A percentile compares a stretch with the other conserved stretches of the same genome.
These are phyloP conservation scores for Gonocerus acuteangulatus DNA, from an alignment of 2,888 invertebrate species.

Conservation along the genomic window DNA sequence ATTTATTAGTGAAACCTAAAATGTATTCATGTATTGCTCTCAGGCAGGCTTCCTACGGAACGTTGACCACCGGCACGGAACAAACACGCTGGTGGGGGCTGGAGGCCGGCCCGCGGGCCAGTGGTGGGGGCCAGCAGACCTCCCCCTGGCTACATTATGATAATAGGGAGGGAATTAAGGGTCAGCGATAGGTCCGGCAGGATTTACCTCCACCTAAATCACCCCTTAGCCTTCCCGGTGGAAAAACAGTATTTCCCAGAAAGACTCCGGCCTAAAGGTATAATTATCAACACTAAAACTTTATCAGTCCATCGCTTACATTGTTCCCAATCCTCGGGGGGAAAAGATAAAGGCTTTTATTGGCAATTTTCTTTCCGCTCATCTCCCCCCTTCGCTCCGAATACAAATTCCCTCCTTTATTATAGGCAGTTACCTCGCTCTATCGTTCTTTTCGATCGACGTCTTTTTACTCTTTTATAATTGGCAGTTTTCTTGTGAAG, in stretches of 20 bases:
- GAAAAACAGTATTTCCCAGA: conserved; percentile 15
- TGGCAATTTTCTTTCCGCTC: conserved; percentile 24
- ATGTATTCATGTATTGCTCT: no score
- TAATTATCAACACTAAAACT: conserved; percentile 36
- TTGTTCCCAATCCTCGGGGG: conserved; percentile 30
- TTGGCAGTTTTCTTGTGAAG: background rate
- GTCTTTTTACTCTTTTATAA: conserved; percentile 1
- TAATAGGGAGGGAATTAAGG: no score
- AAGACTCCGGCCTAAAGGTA: background rate
- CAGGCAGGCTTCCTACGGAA: no score
- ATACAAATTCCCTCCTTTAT: conserved; percentile 6
- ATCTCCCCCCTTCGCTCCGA: conserved; percentile 3
- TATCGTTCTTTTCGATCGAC: background rate
- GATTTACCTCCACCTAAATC: conserved; percentile 1
- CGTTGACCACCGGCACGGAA: no score
- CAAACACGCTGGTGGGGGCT: background rate
- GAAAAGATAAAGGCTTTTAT: conserved; percentile 22
- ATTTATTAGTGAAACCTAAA: no score
- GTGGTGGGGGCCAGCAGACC: no score
- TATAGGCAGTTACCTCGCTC: background rate
- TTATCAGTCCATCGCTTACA: conserved; percentile 36
- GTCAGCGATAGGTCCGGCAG: background rate
- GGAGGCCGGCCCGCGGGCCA: no score
- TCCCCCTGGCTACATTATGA: no score
- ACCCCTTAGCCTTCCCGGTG: background rate